Evolutionary conservation across 2,888 invertebrate genomes (phyloP), one percentile per base, ranked within the genome.

Genomic region (Drosophila koepferae): DNA sequence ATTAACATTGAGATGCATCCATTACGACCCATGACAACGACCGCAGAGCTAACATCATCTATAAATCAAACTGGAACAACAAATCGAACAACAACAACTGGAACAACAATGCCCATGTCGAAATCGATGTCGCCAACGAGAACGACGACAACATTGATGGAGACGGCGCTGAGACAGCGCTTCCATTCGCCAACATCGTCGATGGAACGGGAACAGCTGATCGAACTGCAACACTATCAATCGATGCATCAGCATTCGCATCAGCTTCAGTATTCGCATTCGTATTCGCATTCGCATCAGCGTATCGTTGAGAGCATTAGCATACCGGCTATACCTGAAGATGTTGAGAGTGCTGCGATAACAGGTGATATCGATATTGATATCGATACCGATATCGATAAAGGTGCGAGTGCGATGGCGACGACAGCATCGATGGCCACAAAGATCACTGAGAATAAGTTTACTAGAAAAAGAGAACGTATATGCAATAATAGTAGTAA

Each of bases 381-480:
- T 5, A 16, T 63, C 46, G 36, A 36, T 23, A 59, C 63, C 46
- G 34, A 41, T 5, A 16, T 63, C 44, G 66, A 48, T 36, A 20
- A 31, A 69, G 38, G 9, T 38, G 49, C n/a, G n/a, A 31, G 31
- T 49, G 49, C 44, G 64, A 51, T n/a, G 16, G 46, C 73, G 48
- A 49, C 53, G 48, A 51, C 66, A 36, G 46, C 72, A 58, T 43
- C 72, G 70, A 74, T 72, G 59, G 74, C 77, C 73, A 70, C 91
- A 64, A 89, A 86, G 85, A 90, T 84, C 81, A 87, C 90, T 84
- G 89, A 88, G 70, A 92, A 92, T 89, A 93, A 92, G 82, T 92
- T 92, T 86, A 92, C 93, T 76, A 92, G 92, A 78, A 92, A 92
- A 81, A 90, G 92, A 87, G 91, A 92, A 90, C 92, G 92, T 81